A percentile compares a stretch with the other conserved stretches of the same genome.
Evolutionary conservation across 2,888 invertebrate genomes (phyloP).

Genomic region (Drosophila limbata): DNA sequence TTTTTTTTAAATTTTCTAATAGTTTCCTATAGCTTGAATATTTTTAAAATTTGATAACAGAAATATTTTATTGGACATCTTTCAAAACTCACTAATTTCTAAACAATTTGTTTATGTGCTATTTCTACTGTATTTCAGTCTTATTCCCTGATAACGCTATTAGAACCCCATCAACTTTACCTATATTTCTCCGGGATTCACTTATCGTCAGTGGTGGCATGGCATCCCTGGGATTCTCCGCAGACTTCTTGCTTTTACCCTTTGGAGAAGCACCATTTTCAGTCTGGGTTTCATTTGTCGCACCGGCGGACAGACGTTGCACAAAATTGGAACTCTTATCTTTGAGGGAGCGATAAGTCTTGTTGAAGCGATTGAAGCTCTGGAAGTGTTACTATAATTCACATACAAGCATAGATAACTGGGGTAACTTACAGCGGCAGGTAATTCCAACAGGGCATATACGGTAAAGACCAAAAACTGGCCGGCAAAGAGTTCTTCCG

Average conservation of each 20-base stretch:
- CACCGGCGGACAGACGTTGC: slow-evolving; percentile 75
- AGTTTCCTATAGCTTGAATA: too few species aligned
- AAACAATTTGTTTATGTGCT: neutral
- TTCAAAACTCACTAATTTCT: neutral
- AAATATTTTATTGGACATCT: neutral
- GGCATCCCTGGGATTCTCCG: slow-evolving; percentile 65
- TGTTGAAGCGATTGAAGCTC: slow-evolving; percentile 84
- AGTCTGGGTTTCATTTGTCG: slow-evolving; percentile 41
- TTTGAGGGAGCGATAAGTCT: slow-evolving; percentile 84
- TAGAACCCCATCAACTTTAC: slow-evolving; percentile 47
- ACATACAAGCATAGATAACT: slow-evolving; percentile 18
- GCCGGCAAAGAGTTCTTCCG: slow-evolving; percentile 84
- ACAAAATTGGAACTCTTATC: slow-evolving; percentile 83
- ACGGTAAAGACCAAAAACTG: slow-evolving; percentile 85
- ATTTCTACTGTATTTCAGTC: neutral
- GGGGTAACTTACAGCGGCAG: slow-evolving; percentile 80
- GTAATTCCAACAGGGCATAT: slow-evolving; percentile 84
- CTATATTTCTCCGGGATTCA: slow-evolving; percentile 84
- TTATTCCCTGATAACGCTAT: neutral
- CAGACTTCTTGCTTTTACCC: slow-evolving; percentile 58
- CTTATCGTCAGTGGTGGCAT: slow-evolving; percentile 83
- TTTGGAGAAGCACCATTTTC: slow-evolving; percentile 39
- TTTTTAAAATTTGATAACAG: neutral
- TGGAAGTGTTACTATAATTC: slow-evolving; percentile 57
- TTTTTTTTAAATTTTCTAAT: too few species aligned